phyloP scores from a whole-genome alignment of 2,888 invertebrate species.

The Scelioninae gen. 1 region DNA sequence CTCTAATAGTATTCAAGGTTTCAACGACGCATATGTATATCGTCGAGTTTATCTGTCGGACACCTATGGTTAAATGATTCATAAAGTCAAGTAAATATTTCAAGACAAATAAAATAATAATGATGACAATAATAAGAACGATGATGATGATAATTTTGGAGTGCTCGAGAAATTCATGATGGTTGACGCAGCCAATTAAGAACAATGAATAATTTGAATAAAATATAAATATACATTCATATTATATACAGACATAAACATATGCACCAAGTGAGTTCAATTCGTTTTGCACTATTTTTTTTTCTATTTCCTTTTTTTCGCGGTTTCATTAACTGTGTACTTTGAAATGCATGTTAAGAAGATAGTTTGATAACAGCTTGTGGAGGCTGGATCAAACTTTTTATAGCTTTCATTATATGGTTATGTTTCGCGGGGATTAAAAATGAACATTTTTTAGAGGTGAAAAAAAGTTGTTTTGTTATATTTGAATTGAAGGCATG shows the following conservation, averaged over 20 bases:
- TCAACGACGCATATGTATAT: background rate
- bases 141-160: background rate
- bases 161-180: constrained; percentile 11
- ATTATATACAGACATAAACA: background rate
- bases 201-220: constrained; percentile 33
- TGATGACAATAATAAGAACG: constrained; percentile 1
- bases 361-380: background rate
- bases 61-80: constrained; percentile 41
- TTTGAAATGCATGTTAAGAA: background rate
- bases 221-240: constrained; percentile 17
- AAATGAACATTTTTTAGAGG: background rate
- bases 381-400: background rate
- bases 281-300: background rate
- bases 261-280: background rate
- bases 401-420: background rate
- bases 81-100: constrained; percentile 1
- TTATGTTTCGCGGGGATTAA: background rate
- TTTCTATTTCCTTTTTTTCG: background rate
- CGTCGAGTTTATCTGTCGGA: constrained; percentile 4
- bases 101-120: constrained; percentile 4
- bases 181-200: constrained; percentile 8
- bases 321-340: background rate
- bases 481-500: too few relatives aligned
- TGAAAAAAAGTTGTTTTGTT: background rate
- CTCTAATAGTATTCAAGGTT: constrained; percentile 45